These are phyloP conservation scores for Perca fluviatilis DNA, from an alignment of 2,113 vertebrate genomes.

Conservation along the genomic window DNA sequence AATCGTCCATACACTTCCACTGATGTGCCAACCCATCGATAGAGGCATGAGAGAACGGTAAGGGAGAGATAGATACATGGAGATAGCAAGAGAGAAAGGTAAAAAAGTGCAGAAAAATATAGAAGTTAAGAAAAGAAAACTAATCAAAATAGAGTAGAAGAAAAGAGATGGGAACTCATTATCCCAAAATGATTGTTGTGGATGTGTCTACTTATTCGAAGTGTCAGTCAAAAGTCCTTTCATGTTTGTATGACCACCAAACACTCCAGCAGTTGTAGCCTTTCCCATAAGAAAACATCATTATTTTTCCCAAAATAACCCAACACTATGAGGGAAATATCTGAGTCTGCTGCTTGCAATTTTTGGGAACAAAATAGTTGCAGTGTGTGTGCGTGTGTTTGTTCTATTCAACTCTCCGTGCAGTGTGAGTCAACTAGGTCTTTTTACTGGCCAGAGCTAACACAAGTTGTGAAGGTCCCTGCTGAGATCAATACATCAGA, in stretches of 20 bases:
- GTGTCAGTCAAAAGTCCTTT: slow-evolving; percentile 23
- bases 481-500: slow-evolving; percentile 73
- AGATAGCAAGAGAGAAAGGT: slow-evolving; percentile 4
- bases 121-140: not conserved
- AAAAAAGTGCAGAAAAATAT: slow-evolving; percentile 3
- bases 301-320: slow-evolving; percentile 7
- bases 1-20: slow-evolving; percentile 73
- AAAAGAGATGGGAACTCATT: not conserved
- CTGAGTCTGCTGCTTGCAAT: not conserved
- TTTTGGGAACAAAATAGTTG: not conserved
- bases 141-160: not conserved
- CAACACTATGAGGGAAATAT: slow-evolving; percentile 12
- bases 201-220: slow-evolving; percentile 7
- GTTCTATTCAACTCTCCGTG: slow-evolving; percentile 15
- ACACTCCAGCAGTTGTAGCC: not conserved
- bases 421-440: slow-evolving; percentile 15
- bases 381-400: slow-evolving; percentile 1
- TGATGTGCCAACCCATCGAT: slow-evolving; percentile 64
- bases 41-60: slow-evolving; percentile 35
- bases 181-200: not conserved
- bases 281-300: slow-evolving; percentile 7
- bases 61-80: slow-evolving; percentile 8
- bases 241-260: slow-evolving; percentile 9
- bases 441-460: slow-evolving; percentile 36
- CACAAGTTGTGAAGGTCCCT: slow-evolving; percentile 51